phyloP scores from a whole-genome alignment of 2,113 vertebrate genomes.

The Ia io region DNA sequence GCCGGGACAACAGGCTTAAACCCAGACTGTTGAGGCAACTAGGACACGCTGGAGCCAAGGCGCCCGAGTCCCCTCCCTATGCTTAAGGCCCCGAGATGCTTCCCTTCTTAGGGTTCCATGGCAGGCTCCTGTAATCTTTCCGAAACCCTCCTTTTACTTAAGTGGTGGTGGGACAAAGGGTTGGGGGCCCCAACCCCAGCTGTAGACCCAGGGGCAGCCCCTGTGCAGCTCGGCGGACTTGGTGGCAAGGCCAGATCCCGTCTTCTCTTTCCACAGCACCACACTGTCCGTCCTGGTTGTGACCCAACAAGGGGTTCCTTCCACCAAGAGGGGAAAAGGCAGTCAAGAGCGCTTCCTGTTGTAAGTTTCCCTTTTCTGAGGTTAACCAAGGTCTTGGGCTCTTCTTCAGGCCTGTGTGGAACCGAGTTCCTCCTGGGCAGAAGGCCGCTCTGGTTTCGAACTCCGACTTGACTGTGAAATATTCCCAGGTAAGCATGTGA shows the following conservation, averaged over 20 bases:
- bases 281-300: neutral
- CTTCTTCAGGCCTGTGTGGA: neutral
- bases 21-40: neutral
- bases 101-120: neutral
- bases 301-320: neutral
- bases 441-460: neutral
- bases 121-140: neutral
- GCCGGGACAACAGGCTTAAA: no score
- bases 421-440: neutral
- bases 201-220: neutral
- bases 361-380: neutral
- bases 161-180: neutral
- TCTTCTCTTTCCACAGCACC: neutral
- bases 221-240: neutral
- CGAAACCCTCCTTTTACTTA: neutral
- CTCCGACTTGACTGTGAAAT: neutral
- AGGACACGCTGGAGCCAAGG: accelerated
- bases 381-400: neutral
- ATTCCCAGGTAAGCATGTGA: neutral
- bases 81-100: accelerated
- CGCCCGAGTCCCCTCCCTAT: neutral
- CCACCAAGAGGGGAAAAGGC: neutral
- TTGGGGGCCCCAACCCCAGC: neutral
- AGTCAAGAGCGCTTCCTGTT: neutral
- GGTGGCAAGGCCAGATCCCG: neutral